phyloP scores from a whole-genome alignment of 2,888 invertebrate genomes.

The Rhynchonema sp. region DNA sequence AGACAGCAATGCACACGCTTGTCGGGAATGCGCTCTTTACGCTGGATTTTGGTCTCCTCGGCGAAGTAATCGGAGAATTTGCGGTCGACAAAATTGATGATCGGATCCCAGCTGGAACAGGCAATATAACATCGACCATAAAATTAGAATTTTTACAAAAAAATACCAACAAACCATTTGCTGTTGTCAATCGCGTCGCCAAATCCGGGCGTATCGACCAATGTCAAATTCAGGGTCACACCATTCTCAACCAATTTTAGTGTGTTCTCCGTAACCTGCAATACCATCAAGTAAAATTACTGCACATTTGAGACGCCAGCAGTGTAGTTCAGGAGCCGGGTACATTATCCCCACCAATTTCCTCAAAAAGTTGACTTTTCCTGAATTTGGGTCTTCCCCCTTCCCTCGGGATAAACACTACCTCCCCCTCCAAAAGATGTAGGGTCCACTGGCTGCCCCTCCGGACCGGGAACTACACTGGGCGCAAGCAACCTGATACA shows the following conservation, averaged over 20 bases:
- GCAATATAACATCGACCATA: background rate
- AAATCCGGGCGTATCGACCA: slow-evolving; percentile 97
- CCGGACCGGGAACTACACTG: no score
- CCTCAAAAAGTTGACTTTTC: no score
- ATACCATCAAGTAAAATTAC: no score
- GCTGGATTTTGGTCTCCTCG: slow-evolving; percentile 81
- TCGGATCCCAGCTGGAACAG: slow-evolving; percentile 70
- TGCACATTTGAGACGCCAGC: no score
- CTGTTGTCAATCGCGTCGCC: slow-evolving; percentile 97
- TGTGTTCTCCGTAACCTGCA: slow-evolving; percentile 68
- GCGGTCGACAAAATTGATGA: slow-evolving; percentile 81
- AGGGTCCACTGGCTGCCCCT: no score
- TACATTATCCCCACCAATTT: no score
- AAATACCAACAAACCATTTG: slow-evolving; percentile 52
- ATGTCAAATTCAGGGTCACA: slow-evolving; percentile 79
- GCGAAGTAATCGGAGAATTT: slow-evolving; percentile 95
- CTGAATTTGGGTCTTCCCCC: no score
- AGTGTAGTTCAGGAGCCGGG: no score
- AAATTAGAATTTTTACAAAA: background rate
- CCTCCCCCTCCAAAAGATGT: no score
- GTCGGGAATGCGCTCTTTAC: slow-evolving; percentile 61
- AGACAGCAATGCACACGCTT: slow-evolving; percentile 90
- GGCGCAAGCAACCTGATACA: no score
- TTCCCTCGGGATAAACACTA: no score
- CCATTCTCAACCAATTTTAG: slow-evolving; percentile 89